A percentile compares a stretch with the other conserved stretches of the same genome.
Conservation (phyloP, 2,113 vertebrate genomes). For the Cyprinus carpio region DNA sequence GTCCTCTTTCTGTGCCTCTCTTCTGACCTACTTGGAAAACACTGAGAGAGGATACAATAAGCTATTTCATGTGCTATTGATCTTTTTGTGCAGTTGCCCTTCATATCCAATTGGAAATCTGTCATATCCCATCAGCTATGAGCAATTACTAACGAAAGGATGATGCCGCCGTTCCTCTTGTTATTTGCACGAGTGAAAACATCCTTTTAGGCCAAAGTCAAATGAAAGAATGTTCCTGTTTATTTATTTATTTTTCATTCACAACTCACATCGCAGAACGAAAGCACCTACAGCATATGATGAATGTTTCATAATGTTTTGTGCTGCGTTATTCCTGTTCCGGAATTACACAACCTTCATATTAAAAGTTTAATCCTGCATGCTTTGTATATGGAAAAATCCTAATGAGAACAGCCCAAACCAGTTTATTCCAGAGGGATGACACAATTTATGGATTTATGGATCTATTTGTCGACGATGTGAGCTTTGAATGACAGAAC, state of each 20-base stretch:
- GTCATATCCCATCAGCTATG: constrained; percentile 61
- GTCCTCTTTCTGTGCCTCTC: constrained; percentile 60
- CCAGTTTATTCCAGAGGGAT: constrained; percentile 1
- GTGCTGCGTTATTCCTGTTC: neutral
- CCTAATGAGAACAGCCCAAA: neutral
- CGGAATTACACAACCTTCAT: neutral
- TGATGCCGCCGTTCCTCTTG: neutral
- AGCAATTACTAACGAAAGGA: neutral
- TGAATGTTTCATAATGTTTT: neutral
- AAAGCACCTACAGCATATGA: neutral
- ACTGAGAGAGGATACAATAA: constrained; percentile 61
- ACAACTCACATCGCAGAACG: neutral
- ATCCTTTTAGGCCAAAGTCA: constrained; percentile 8
- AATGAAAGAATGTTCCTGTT: neutral
- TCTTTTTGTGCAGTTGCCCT: constrained; percentile 74
- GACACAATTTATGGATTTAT: neutral
- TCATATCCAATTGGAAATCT: constrained; percentile 73
- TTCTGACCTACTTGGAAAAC: constrained; percentile 70
- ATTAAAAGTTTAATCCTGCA: neutral
- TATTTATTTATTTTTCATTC: neutral
- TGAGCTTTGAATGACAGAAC: neutral
- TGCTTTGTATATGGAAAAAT: constrained; percentile 3
- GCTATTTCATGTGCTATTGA: constrained; percentile 69
- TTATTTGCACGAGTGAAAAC: neutral
- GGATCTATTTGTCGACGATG: neutral